Evolutionary conservation across 2,113 vertebrate species (phyloP), one percentile per base, ranked within the genome.

Genomic region (Bufo bufo): DNA sequence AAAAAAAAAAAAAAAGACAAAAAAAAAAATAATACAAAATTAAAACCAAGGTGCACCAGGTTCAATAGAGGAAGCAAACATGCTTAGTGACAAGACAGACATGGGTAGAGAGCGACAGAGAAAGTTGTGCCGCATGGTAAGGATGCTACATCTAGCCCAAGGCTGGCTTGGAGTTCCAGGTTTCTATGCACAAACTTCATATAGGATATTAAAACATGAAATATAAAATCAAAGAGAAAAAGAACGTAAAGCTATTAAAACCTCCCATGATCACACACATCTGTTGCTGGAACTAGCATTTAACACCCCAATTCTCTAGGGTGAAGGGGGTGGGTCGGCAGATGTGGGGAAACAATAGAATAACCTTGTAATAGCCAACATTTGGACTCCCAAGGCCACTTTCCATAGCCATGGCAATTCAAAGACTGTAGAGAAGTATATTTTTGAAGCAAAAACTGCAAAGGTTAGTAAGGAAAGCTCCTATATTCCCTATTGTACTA

Each of bases 1-100:
- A 90, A 49, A 61, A 80, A 0, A 78, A 16, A 4, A 63, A 61
- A 63, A n/a, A n/a, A n/a, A n/a, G n/a, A 93, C 0, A 0, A 0
- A n/a, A 49, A n/a, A 1, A 11, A 90, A 49, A 61, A 80, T 0
- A 78, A 59, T 0, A 58, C 20, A 59, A 14, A 81, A 8, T 59
- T 1, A 80, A 59, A 58, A 89, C 59, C 16, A 10, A 14, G 33
- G 4, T 1, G 49, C 16, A 20, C 17, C 19, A n/a, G 43, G 13
- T 3, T 20, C 17, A 77, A 49, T 8, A 52, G 3, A 77, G 10
- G 17, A 52, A 77, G 20, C 9, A n/a, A 54, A 50, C 4, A 77
- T 2, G 20, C 23, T 54, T 78, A 23, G 23, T 13, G 71, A n/a
- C 14, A n/a, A 45, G 50, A 77, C 2, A 50, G 17, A 77, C 74